Evolutionary conservation across 2,888 invertebrate species (phyloP).

Genomic region (Callyntrura sp.): DNA sequence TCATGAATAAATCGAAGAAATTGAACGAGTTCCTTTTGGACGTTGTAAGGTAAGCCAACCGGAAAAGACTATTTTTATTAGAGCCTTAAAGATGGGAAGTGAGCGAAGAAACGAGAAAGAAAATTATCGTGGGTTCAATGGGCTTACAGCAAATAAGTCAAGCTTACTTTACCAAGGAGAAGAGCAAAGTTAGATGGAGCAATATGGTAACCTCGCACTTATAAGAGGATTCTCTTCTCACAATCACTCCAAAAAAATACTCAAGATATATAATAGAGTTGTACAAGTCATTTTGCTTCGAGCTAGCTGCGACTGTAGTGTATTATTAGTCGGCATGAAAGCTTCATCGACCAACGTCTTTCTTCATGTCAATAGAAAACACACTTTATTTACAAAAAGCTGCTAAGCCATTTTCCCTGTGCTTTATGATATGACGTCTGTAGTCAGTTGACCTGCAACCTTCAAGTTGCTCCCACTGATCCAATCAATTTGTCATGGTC

Average conservation of each 20-base stretch:
- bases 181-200: neutral
- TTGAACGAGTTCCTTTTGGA: slow-evolving; percentile 92
- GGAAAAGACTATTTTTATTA: too few relatives aligned
- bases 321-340: neutral
- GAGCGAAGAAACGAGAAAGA: slow-evolving; percentile 40
- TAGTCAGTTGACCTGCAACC: neutral
- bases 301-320: neutral
- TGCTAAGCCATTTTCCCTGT: neutral
- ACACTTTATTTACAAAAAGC: slow-evolving; percentile 3
- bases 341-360: slow-evolving; percentile 14
- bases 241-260: neutral
- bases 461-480: slow-evolving; percentile 34
- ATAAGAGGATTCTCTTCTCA: slow-evolving; percentile 20
- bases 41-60: slow-evolving; percentile 90
- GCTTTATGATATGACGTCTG: slow-evolving; percentile 19
- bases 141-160: slow-evolving; percentile 7
- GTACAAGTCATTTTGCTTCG: too few relatives aligned
- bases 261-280: too few relatives aligned
- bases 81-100: neutral
- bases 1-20: slow-evolving; percentile 90
- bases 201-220: neutral
- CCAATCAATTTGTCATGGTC: slow-evolving; percentile 64
- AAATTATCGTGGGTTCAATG: slow-evolving; percentile 40
- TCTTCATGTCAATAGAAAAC: too few relatives aligned
- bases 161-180: neutral